Evolutionary conservation across 1,140 invertebrate species (phyloP), one percentile per base, ranked within the genome.

Genomic region (Bicyclus anynana): DNA sequence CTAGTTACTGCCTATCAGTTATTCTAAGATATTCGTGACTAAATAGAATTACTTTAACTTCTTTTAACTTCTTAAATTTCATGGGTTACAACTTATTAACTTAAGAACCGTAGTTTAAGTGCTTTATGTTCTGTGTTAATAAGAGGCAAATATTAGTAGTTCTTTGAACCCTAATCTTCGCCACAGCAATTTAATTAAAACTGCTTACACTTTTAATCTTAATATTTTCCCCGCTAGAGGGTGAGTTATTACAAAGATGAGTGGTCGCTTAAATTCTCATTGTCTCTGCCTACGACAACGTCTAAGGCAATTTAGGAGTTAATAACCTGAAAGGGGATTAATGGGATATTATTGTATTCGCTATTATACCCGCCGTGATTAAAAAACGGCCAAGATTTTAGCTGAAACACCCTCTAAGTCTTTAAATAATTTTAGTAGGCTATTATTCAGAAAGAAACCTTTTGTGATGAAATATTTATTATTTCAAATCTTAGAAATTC

Each of bases 181-280:
- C 16, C 37, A 17, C 13, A 40, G 9, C 5, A 40, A 40, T 40
- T 40, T 40, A 40, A 40, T 40, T 40, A 40, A 40, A 40, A 40
- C 1, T 40, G 1, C 37, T 17, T 16, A 40, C 37, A 40, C 37
- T 40, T 17, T 40, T 40, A 40, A 40, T 40, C 37, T 5, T 9
- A 16, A 10, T 40, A 17, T 40, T 40, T 40, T 40, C 37, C 14
- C 13, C 9, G 13, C 16, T 10, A 13, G 37, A 5, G 20, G 17
- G 18, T 44, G 18, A 44, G 42, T 21, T 44, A 44, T 44, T 44
- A 44, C 42, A 21, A 44, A 40, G 42, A 44, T 44, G 42, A 44
- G 42, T 44, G 42, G 42, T 44, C 42, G 42, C 42, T 44, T 44
- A 44, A 44, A 44, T 14, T 44, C 12, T 44, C 42, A 44, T 44